Conservation (phyloP, 1,140 invertebrate genomes). For the Zaprionus nigranus region DNA sequence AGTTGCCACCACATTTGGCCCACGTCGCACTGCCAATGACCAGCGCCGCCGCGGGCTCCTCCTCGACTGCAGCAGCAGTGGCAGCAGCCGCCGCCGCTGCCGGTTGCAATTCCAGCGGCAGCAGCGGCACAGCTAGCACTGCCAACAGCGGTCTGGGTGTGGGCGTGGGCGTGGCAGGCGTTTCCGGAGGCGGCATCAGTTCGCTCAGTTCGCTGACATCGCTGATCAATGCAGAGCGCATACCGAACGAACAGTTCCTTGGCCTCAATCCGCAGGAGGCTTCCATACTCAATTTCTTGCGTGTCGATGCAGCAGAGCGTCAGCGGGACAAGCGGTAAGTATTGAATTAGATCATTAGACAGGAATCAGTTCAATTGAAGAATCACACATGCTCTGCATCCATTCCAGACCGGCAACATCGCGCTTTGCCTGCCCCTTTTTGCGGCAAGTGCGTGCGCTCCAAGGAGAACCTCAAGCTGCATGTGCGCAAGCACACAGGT, state of each 20-base stretch:
- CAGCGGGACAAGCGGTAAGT: conserved; percentile 87
- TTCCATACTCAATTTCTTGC: conserved; percentile 87
- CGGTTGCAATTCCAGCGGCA: conserved; percentile 30
- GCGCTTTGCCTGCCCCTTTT: conserved; percentile 94
- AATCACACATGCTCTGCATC: neutral
- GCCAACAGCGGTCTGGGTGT: conserved; percentile 14
- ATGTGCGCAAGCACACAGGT: conserved; percentile 95
- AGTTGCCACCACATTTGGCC: conserved; percentile 45
- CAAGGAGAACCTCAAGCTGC: conserved; percentile 94
- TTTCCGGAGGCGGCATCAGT: conserved; percentile 56
- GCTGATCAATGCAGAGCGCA: conserved; percentile 82
- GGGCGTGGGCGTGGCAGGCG: conserved; percentile 12
- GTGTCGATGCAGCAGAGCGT: conserved; percentile 87
- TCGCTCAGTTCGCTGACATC: conserved; percentile 82
- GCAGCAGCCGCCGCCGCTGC: conserved; percentile 29
- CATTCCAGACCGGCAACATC: conserved; percentile 70
- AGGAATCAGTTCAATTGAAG: neutral
- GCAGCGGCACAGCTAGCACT: conserved; percentile 10
- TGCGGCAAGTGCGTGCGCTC: conserved; percentile 95
- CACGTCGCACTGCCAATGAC: conserved; percentile 45
- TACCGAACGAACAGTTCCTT: conserved; percentile 83
- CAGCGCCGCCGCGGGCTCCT: conserved; percentile 43
- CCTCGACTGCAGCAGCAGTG: conserved; percentile 27
- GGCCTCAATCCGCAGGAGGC: conserved; percentile 86
- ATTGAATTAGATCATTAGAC: neutral